Evolutionary conservation across 53 echinoderm and acorn worm genomes (phyloP).

Genomic region (Holothuria leucospilota): DNA sequence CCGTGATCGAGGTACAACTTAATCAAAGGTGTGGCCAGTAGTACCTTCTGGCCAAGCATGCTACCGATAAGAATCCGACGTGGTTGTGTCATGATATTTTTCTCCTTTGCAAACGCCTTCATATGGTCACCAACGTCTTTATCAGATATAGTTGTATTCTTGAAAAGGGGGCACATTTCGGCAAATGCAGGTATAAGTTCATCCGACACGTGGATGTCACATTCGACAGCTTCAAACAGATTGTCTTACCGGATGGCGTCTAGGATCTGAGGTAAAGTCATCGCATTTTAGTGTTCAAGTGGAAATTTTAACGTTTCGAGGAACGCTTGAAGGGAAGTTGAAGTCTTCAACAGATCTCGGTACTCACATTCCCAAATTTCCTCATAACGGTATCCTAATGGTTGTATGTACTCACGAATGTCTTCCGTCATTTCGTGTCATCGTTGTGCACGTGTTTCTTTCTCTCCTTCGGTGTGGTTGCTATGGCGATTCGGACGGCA

Average conservation of each 20-base stretch:
- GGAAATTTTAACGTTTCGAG: background rate
- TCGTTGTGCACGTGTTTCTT: too few relatives aligned
- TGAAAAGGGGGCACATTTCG: constrained; percentile 67
- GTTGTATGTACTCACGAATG: too few relatives aligned
- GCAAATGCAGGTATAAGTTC: constrained; percentile 28
- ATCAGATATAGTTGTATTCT: constrained; percentile 29
- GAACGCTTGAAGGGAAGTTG: background rate
- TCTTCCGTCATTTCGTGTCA: too few relatives aligned
- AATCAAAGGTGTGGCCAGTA: background rate
- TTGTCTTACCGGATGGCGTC: constrained; percentile 20
- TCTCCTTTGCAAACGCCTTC: constrained; percentile 22
- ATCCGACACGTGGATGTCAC: constrained; percentile 58
- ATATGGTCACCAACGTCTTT: constrained; percentile 59
- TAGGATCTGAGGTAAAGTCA: background rate
- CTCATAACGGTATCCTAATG: too few relatives aligned
- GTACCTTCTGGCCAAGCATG: constrained; percentile 49
- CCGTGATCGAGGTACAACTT: too few relatives aligned
- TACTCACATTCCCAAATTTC: too few relatives aligned
- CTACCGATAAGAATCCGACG: constrained; percentile 48
- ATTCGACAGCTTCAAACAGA: constrained; percentile 62
- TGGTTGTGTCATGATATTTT: constrained; percentile 18
- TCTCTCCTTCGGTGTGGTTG: too few relatives aligned
- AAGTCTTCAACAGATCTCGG: background rate
- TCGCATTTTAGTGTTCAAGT: background rate
- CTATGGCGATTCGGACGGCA: too few relatives aligned